These are phyloP conservation scores for Ia io DNA, from an alignment of 2,113 vertebrate genomes.

Conservation along the genomic window DNA sequence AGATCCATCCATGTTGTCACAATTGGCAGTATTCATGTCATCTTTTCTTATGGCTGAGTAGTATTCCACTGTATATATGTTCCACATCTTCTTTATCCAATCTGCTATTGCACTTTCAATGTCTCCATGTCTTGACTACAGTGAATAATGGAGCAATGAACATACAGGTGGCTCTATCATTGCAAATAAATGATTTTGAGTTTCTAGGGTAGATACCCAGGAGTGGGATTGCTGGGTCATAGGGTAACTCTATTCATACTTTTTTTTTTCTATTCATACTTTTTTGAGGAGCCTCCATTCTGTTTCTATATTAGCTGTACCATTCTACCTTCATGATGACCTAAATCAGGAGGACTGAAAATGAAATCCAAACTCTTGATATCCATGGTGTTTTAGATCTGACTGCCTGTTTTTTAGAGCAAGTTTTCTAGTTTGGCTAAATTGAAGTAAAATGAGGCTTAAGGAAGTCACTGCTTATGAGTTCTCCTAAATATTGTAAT, in stretches of 20 bases:
- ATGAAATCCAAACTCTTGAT: background rate
- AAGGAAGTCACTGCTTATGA: background rate
- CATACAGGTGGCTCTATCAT: background rate
- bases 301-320: background rate
- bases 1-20: background rate
- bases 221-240: background rate
- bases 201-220: background rate
- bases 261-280: background rate
- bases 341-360: background rate
- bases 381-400: background rate
- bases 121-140: background rate
- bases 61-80: background rate
- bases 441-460: background rate
- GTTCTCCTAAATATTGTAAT: conserved; percentile 44
- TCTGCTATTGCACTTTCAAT: background rate
- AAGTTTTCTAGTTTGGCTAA: background rate
- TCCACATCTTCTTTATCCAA: background rate
- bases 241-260: too few species aligned
- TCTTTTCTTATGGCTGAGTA: background rate
- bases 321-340: background rate
- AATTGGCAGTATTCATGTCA: background rate
- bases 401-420: background rate
- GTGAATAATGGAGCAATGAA: background rate
- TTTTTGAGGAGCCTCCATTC: background rate
- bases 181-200: background rate